phyloP scores from a whole-genome alignment of 2,888 invertebrate species.

The Netelia fuscicornis region DNA sequence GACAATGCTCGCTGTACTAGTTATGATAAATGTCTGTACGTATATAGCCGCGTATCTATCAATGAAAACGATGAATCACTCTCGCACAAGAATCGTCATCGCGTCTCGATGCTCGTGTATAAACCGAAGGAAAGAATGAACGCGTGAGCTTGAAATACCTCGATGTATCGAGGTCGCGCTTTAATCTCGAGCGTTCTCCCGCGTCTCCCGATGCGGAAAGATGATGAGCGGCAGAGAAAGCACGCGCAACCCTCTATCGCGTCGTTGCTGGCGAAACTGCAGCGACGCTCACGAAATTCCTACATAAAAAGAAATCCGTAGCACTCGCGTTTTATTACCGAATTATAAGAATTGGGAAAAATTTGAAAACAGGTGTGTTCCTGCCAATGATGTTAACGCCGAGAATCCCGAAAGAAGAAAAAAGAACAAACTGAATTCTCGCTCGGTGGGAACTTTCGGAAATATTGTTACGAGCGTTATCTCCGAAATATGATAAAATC shows the following conservation, averaged over 20 bases:
- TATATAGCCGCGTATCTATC: not conserved
- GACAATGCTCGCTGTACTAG: not conserved
- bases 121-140: constrained; percentile 19
- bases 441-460: too few species aligned
- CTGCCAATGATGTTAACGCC: constrained; percentile 1
- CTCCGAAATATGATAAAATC: not conserved
- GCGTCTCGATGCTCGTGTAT: constrained; percentile 34
- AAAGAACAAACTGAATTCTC: too few species aligned
- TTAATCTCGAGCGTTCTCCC: constrained; percentile 58
- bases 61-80: constrained; percentile 40
- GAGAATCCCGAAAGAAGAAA: not conserved
- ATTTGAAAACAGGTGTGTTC: constrained; percentile 60
- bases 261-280: not conserved
- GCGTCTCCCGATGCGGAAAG: constrained; percentile 29
- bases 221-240: not conserved
- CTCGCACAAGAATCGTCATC: constrained; percentile 39
- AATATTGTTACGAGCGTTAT: too few species aligned
- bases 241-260: not conserved
- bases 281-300: constrained; percentile 8
- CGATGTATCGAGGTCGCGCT: constrained; percentile 61
- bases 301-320: not conserved
- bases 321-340: constrained; percentile 53
- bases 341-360: constrained; percentile 50
- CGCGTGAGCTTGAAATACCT: constrained; percentile 20
- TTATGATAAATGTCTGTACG: not conserved